A percentile compares a stretch with the other conserved stretches of the same genome.
phyloP scores from a whole-genome alignment of 2,888 invertebrate species.

The Noctua fimbriata region DNA sequence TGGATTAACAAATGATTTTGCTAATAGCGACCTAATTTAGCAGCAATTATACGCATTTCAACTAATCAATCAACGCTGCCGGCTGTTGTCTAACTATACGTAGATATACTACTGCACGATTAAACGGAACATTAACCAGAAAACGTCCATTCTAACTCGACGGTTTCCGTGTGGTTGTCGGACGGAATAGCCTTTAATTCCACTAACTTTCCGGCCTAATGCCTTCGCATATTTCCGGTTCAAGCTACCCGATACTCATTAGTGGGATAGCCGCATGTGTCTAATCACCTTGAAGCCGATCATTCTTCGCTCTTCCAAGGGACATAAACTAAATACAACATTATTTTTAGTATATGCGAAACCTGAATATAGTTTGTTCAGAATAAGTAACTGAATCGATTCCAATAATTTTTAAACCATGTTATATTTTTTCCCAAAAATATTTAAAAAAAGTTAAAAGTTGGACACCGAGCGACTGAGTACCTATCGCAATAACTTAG shows the following conservation, averaged over 20 bases:
- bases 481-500: no score
- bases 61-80: slow-evolving; percentile 38
- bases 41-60: slow-evolving; percentile 13
- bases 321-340: slow-evolving; percentile 28
- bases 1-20: neutral
- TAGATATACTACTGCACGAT: neutral
- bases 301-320: slow-evolving; percentile 6
- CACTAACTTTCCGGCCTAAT: slow-evolving; percentile 47
- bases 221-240: slow-evolving; percentile 41
- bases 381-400: no score
- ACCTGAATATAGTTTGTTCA: no score
- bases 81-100: neutral
- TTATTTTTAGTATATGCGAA: no score
- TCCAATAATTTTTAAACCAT: no score
- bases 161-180: slow-evolving; percentile 23
- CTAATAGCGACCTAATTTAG: neutral
- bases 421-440: no score
- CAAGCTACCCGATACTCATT: slow-evolving; percentile 40
- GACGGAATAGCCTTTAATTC: slow-evolving; percentile 42
- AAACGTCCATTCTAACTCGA: slow-evolving; percentile 33
- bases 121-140: slow-evolving; percentile 28
- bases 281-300: slow-evolving; percentile 43
- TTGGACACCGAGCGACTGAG: no score
- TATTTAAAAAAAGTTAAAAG: no score
- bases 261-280: slow-evolving; percentile 34